A percentile compares a stretch with the other conserved stretches of the same genome.
Evolutionary conservation across 2,888 invertebrate species (phyloP).

Genomic region (Alloscopus bannaensis): DNA sequence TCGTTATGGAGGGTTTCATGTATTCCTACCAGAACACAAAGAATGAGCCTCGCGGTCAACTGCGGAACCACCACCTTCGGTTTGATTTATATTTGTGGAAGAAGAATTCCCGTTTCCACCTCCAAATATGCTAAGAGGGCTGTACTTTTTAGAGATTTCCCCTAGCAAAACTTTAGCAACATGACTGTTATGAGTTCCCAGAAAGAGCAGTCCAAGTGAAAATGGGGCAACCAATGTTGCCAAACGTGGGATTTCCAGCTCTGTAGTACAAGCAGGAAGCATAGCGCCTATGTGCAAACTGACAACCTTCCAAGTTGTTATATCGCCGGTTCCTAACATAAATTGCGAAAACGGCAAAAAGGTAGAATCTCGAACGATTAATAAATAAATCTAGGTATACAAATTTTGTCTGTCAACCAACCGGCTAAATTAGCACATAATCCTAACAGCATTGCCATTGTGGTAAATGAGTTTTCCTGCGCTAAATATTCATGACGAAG

Average conservation of each 20-base stretch:
- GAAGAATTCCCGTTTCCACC: slow-evolving; percentile 66
- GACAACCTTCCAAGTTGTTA: slow-evolving; percentile 72
- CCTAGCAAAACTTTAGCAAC: slow-evolving; percentile 72
- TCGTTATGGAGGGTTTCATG: too few relatives aligned
- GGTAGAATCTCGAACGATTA: too few relatives aligned
- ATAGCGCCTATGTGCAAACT: slow-evolving; percentile 73
- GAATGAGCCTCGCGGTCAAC: slow-evolving; percentile 72
- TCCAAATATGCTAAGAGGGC: slow-evolving; percentile 70
- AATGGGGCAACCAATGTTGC: slow-evolving; percentile 72
- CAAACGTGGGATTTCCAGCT: slow-evolving; percentile 71
- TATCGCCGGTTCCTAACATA: slow-evolving; percentile 70
- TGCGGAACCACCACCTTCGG: slow-evolving; percentile 64
- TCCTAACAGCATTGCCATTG: slow-evolving; percentile 72
- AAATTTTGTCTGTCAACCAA: too few relatives aligned
- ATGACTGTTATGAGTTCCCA: slow-evolving; percentile 71
- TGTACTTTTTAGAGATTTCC: slow-evolving; percentile 72
- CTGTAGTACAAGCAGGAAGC: slow-evolving; percentile 72
- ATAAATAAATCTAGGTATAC: neutral
- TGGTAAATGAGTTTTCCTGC: slow-evolving; percentile 72
- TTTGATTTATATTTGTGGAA: slow-evolving; percentile 62
- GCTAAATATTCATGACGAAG: slow-evolving; percentile 72
- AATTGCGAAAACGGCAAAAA: neutral
- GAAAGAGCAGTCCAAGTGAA: slow-evolving; percentile 69
- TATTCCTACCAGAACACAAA: slow-evolving; percentile 70
- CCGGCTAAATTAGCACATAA: slow-evolving; percentile 71